Percentiles rank a stretch among this genome's conserved stretches.
These are phyloP conservation scores for Thereva nobilitata DNA, from an alignment of 2,888 invertebrate species.

Conservation along the genomic window DNA sequence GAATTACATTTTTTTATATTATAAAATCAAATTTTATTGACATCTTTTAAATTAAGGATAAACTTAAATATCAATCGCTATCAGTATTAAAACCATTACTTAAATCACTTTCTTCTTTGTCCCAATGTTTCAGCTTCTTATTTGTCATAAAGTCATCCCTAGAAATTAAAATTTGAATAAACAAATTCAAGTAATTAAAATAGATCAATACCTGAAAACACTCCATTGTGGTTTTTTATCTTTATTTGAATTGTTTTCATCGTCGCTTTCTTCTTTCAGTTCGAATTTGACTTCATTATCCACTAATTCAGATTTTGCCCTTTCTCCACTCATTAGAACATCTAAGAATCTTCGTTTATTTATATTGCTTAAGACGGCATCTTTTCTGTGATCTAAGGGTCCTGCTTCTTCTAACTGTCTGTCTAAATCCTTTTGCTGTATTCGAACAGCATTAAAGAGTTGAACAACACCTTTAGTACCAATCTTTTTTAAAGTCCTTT, in stretches of 20 bases:
- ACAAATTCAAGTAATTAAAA: neutral
- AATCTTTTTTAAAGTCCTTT: slow-evolving; percentile 76
- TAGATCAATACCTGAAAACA: slow-evolving; percentile 60
- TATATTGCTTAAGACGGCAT: slow-evolving; percentile 74
- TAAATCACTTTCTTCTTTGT: slow-evolving; percentile 64
- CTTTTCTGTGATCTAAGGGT: slow-evolving; percentile 76
- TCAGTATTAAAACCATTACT: too few relatives aligned
- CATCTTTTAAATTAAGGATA: too few relatives aligned
- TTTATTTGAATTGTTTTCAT: slow-evolving; percentile 48
- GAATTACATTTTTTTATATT: too few relatives aligned
- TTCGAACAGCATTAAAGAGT: slow-evolving; percentile 85
- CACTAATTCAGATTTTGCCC: slow-evolving; percentile 62
- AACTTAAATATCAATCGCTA: too few relatives aligned
- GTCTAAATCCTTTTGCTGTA: slow-evolving; percentile 79
- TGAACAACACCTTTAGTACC: slow-evolving; percentile 93
- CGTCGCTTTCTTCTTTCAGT: slow-evolving; percentile 59
- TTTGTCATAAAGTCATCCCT: slow-evolving; percentile 90
- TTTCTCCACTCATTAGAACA: slow-evolving; percentile 70
- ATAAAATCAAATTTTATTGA: too few relatives aligned
- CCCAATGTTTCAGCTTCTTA: slow-evolving; percentile 90
- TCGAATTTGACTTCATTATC: slow-evolving; percentile 61
- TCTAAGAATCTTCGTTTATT: slow-evolving; percentile 75
- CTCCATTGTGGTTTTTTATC: slow-evolving; percentile 62
- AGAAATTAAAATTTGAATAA: slow-evolving; percentile 36
- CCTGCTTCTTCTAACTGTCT: slow-evolving; percentile 72